Evolutionary conservation across 2,888 invertebrate species (phyloP).

Genomic region (Pilophorus perplexus): DNA sequence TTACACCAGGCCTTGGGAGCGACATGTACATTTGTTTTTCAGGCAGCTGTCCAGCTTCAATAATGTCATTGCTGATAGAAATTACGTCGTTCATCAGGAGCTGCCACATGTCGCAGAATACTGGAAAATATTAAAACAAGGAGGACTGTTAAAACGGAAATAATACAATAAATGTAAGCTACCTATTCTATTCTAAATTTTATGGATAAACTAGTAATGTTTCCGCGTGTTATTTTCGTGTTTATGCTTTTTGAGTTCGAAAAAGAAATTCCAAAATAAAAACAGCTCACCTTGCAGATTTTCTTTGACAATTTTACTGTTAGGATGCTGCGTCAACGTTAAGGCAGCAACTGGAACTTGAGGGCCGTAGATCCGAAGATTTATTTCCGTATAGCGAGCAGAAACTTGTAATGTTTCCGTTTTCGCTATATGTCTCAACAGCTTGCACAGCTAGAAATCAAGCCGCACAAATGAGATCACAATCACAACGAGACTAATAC

Average conservation of each 20-base stretch:
- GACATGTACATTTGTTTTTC: conserved; percentile 87
- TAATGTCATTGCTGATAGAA: conserved; percentile 75
- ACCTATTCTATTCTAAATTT: too few relatives aligned
- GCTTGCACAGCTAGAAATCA: conserved; percentile 84
- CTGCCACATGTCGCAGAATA: conserved; percentile 93
- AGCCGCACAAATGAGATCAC: too few relatives aligned
- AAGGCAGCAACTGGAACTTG: conserved; percentile 92
- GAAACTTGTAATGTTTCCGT: conserved; percentile 93
- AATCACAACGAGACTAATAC: not conserved
- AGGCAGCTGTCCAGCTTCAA: conserved; percentile 65
- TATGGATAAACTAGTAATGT: too few relatives aligned
- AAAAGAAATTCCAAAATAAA: too few relatives aligned
- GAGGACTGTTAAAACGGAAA: not conserved
- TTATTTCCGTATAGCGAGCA: conserved; percentile 93
- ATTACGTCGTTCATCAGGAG: conserved; percentile 90
- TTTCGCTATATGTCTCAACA: conserved; percentile 90
- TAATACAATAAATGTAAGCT: too few relatives aligned
- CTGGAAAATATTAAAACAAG: conserved; percentile 53
- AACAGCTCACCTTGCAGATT: conserved; percentile 72
- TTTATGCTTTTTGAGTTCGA: too few relatives aligned
- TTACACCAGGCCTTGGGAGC: conserved; percentile 89
- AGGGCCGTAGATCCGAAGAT: conserved; percentile 90
- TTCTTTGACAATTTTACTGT: conserved; percentile 93
- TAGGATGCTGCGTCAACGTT: conserved; percentile 85
- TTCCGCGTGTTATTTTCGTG: too few relatives aligned